Evolutionary conservation across 37 sponge, comb jelly and placozoan genomes (phyloP).

Genomic region (Spongilla lacustris): DNA sequence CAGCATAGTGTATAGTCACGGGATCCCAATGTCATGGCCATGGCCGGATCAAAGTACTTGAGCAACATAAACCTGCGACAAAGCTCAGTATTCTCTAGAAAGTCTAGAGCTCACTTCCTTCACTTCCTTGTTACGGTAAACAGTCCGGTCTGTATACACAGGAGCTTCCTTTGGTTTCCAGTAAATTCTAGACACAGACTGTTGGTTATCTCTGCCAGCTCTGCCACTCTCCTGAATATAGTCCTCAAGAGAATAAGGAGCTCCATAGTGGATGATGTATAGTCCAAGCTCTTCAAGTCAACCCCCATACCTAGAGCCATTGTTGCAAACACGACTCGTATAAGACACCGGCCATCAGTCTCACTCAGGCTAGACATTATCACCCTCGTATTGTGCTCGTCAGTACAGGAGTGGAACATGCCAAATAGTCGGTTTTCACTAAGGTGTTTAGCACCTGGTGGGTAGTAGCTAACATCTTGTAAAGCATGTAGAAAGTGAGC

Average conservation of each 20-base stretch:
- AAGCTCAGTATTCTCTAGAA: constrained; percentile 16
- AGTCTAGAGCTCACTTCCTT: constrained; percentile 18
- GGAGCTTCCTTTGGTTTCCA: constrained; percentile 46
- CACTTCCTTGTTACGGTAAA: neutral
- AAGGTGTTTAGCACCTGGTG: constrained; percentile 21
- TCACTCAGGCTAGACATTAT: constrained; percentile 29
- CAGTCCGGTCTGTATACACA: neutral
- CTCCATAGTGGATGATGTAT: constrained; percentile 55
- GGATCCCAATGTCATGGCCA: neutral
- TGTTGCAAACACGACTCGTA: constrained; percentile 56
- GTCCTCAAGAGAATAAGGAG: constrained; percentile 44
- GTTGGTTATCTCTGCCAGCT: constrained; percentile 25
- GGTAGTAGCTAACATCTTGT: constrained; percentile 28
- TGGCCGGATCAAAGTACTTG: constrained; percentile 13
- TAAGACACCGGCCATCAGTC: constrained; percentile 38
- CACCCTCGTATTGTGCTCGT: constrained; percentile 36
- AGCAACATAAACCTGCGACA: constrained; percentile 34
- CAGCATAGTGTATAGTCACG: constrained; percentile 20
- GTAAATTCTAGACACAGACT: constrained; percentile 32
- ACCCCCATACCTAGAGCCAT: constrained; percentile 51
- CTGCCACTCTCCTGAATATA: constrained; percentile 41
- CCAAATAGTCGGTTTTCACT: constrained; percentile 43
- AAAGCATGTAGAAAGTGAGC: constrained; percentile 25
- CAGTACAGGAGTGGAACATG: constrained; percentile 51
- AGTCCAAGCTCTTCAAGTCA: constrained; percentile 18